Evolutionary conservation across 1,140 invertebrate genomes (phyloP).

Genomic region (Trachelipus rathkii): DNA sequence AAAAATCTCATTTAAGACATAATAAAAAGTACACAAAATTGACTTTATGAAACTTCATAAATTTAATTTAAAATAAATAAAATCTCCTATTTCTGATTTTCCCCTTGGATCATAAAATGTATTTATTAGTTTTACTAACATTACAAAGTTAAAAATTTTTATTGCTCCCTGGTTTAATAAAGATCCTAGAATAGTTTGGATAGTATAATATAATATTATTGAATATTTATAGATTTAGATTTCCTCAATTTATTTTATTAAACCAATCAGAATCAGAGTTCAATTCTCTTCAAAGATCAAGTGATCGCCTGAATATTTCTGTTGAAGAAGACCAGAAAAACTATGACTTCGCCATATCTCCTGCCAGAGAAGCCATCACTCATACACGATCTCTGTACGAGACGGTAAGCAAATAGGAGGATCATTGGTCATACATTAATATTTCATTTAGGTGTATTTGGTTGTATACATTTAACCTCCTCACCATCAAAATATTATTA

Average conservation of each 20-base stretch:
- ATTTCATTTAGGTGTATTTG: background rate
- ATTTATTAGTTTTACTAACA: too few relatives aligned
- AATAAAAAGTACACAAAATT: too few relatives aligned
- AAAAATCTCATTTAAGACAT: too few relatives aligned
- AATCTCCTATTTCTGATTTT: too few relatives aligned
- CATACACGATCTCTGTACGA: background rate
- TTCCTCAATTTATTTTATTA: background rate
- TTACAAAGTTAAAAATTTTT: too few relatives aligned
- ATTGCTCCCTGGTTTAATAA: too few relatives aligned
- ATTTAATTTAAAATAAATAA: too few relatives aligned
- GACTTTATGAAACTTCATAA: too few relatives aligned
- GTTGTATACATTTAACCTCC: background rate
- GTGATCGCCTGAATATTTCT: background rate
- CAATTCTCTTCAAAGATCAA: background rate
- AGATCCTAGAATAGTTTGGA: background rate
- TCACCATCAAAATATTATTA: too few relatives aligned
- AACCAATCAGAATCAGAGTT: background rate
- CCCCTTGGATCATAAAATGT: too few relatives aligned
- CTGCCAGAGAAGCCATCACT: background rate
- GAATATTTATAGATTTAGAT: background rate
- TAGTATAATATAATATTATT: background rate
- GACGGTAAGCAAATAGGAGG: background rate
- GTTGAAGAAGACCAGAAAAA: background rate
- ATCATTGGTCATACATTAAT: background rate
- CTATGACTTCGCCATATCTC: background rate